Percentiles rank a stretch among this genome's conserved stretches.
Conservation (phyloP, 2,888 invertebrate genomes). For the Lithodes maja region DNA sequence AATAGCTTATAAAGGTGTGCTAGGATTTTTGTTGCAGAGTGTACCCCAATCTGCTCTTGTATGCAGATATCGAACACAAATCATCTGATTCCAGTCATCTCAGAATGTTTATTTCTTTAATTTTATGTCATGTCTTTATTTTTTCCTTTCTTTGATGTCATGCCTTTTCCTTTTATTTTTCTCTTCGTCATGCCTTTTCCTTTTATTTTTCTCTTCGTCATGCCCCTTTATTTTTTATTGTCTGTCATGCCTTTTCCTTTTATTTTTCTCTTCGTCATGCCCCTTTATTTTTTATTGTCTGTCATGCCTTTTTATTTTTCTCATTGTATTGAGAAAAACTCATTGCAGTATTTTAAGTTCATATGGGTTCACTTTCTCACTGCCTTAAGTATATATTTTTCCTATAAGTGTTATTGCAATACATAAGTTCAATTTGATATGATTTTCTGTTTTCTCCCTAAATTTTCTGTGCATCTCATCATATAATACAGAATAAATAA, state of each 20-base stretch:
- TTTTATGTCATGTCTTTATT: background rate
- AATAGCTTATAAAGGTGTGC: too few species aligned
- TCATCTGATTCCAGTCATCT: conserved; percentile 48
- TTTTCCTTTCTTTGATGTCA: background rate
- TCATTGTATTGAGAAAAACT: background rate
- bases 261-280: too few species aligned
- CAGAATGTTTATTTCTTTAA: conserved; percentile 1
- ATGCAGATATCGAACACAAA: conserved; percentile 32
- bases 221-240: too few species aligned
- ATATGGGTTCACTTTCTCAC: conserved; percentile 19
- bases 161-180: too few species aligned
- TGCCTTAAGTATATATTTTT: background rate
- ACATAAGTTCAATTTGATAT: background rate
- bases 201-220: too few species aligned
- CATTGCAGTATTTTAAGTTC: conserved; percentile 20
- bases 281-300: too few species aligned
- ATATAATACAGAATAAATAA: conserved; percentile 5
- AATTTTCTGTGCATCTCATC: conserved; percentile 11
- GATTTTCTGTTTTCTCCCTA: background rate
- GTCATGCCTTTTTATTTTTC: too few species aligned
- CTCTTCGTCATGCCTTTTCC: too few species aligned
- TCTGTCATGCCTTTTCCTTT: too few species aligned
- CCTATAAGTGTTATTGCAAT: background rate
- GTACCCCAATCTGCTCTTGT: background rate
- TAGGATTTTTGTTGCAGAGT: too few species aligned